These are phyloP conservation scores for Neodon shergylaensis DNA, from an alignment of 2,113 vertebrate genomes.

Conservation along the genomic window DNA sequence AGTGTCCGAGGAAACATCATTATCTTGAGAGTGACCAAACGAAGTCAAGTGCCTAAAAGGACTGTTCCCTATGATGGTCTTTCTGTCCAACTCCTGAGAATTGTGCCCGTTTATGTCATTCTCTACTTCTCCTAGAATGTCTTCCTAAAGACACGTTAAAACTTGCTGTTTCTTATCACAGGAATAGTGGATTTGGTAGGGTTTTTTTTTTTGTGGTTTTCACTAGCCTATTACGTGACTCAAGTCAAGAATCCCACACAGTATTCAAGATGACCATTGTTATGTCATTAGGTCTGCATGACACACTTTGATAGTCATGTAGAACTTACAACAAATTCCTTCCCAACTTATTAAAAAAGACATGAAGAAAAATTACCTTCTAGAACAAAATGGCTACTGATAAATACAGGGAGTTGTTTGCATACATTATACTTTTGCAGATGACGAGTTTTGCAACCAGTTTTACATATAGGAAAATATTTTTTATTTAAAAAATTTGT, in stretches of 20 bases:
- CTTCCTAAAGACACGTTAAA: conserved; percentile 30
- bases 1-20: neutral
- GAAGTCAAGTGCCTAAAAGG: neutral
- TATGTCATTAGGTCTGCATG: neutral
- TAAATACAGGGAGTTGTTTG: conserved; percentile 1
- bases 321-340: conserved; percentile 8
- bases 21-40: neutral
- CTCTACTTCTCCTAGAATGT: neutral
- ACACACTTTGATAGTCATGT: neutral
- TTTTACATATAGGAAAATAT: neutral
- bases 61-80: neutral
- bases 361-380: neutral
- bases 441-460: neutral
- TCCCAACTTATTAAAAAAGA: conserved; percentile 35
- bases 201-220: neutral
- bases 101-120: neutral
- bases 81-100: neutral
- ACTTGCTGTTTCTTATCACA: conserved; percentile 17
- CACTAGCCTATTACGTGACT: neutral
- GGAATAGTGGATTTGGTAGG: neutral
- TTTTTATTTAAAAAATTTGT: neutral
- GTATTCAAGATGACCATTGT: conserved; percentile 1
- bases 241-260: neutral
- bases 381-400: neutral
- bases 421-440: conserved; percentile 13